Percentiles rank a stretch among this genome's conserved stretches.
phyloP scores from a whole-genome alignment of 1,140 invertebrate species.

The Coelopa frigida region DNA sequence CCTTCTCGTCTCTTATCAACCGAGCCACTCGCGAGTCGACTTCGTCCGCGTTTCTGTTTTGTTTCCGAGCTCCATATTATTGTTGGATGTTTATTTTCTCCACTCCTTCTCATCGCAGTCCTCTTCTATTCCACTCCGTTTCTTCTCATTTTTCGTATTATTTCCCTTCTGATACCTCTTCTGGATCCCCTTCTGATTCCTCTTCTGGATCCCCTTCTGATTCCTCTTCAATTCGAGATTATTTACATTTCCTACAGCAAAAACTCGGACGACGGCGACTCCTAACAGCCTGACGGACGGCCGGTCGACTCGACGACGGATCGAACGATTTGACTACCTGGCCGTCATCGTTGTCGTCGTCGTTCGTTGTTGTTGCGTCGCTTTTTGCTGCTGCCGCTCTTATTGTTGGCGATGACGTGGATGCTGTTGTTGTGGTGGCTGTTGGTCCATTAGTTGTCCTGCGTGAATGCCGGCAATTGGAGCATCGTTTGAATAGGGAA shows the following conservation, averaged over 20 bases:
- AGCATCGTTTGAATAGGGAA: conserved; percentile 10
- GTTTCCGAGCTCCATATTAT: no score
- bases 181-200: not conserved
- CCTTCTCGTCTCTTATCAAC: no score
- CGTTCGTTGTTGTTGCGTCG: no score
- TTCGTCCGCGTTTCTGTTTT: no score
- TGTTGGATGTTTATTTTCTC: no score
- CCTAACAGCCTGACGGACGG: not conserved
- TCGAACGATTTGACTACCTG: not conserved
- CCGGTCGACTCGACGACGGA: no score
- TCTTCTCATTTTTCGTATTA: not conserved
- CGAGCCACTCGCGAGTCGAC: no score
- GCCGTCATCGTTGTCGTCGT: no score
- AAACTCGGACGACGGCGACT: conserved; percentile 2
- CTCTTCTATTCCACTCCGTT: not conserved
- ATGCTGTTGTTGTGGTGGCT: not conserved
- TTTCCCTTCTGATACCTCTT: not conserved
- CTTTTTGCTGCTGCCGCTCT: not conserved
- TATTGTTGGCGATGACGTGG: not conserved
- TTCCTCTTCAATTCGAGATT: conserved; percentile 7
- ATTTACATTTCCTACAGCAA: conserved; percentile 11
- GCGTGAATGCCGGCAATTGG: conserved; percentile 13
- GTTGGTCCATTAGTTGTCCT: not conserved
- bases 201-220: not conserved
- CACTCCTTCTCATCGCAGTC: no score